Base-by-base conservation (phyloP, 2,888 invertebrate genomes). In the Malacosoma neustria region DNA sequence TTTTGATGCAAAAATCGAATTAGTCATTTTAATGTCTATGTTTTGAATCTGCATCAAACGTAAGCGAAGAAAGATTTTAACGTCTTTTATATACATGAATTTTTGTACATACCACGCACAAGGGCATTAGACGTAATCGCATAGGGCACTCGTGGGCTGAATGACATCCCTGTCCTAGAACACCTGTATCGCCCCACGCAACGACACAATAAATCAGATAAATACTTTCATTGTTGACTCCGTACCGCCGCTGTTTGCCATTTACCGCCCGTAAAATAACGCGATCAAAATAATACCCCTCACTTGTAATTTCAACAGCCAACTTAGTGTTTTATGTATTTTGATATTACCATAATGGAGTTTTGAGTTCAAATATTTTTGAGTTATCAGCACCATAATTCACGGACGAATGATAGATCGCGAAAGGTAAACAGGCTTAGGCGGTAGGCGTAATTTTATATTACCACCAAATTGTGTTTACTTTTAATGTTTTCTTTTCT, bases 161-260 rank as follows among this genome's bases (percentile, higher is more conserved):
- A 35, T 11, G 6, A 11, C 6, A 22, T 42, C 45, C 57, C 50
- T 42, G 34, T 36, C 45, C 32, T 42, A 39, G 40, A 47, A 49
- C 48, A 41, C 46, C 34, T 47, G 42, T 55, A 51, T 53, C 54
- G 4, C 22, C 22, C 22, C 2, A 22, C 22, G 22, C 22, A 22
- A 9, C 52, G 54, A 55, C 45, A 58, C 52, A 62, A 72, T 72
- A 72, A 71, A 73, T 75, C 70, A 60, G 58, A 61, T 65, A 66
- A 57, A 57, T 61, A 58, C 68, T 69, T 67, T 65, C 56, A 50
- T 56, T 59, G 61, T 61, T 51, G 48, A 52, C 57, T 56, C 59
- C 57, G 53, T 52, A 61, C 61, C 56, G 54, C 59, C 2, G 61
- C 57, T 62, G 58, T 61, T 57, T 54, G 50, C 59, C 46, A 43